Conservation (phyloP, 2,888 invertebrate species). For the Marasmarcha lunaedactyla region DNA sequence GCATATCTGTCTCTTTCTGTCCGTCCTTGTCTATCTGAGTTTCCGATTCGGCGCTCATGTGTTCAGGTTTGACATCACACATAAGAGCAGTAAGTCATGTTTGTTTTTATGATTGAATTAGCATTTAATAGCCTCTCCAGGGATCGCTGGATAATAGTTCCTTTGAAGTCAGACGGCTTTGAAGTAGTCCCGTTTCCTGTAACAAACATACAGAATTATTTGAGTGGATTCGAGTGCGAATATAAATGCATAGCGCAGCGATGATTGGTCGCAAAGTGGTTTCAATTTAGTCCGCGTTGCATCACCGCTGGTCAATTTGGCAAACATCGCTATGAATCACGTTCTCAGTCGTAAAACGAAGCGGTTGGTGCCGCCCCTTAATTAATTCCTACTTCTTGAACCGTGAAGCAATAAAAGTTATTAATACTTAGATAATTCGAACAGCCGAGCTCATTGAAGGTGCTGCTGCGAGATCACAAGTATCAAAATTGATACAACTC, state of each 20-base stretch:
- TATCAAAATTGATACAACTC: too few relatives aligned
- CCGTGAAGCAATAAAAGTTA: too few relatives aligned
- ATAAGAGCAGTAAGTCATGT: slow-evolving; percentile 47
- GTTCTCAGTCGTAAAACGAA: too few relatives aligned
- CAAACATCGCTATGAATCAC: too few relatives aligned
- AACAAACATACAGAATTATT: slow-evolving; percentile 40
- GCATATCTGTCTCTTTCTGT: slow-evolving; percentile 35
- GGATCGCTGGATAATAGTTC: slow-evolving; percentile 12
- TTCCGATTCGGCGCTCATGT: slow-evolving; percentile 44
- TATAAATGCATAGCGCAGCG: slow-evolving; percentile 17
- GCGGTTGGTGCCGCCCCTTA: too few relatives aligned
- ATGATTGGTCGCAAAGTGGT: slow-evolving; percentile 13
- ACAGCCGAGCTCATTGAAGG: too few relatives aligned
- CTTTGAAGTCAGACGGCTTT: slow-evolving; percentile 48
- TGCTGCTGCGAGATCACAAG: too few relatives aligned
- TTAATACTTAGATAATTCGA: slow-evolving; percentile 1
- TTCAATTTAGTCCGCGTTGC: too few relatives aligned
- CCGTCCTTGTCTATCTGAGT: slow-evolving; percentile 13
- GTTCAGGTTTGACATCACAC: slow-evolving; percentile 20
- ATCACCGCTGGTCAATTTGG: too few relatives aligned
- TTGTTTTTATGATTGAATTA: slow-evolving; percentile 64
- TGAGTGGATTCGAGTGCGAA: slow-evolving; percentile 38
- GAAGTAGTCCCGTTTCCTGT: slow-evolving; percentile 48
- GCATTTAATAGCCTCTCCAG: slow-evolving; percentile 41
- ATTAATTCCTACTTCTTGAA: too few relatives aligned